A percentile compares a stretch with the other conserved stretches of the same genome.
These are phyloP conservation scores for Archips crataeganus DNA, from an alignment of 2,888 invertebrate genomes.

Conservation along the genomic window DNA sequence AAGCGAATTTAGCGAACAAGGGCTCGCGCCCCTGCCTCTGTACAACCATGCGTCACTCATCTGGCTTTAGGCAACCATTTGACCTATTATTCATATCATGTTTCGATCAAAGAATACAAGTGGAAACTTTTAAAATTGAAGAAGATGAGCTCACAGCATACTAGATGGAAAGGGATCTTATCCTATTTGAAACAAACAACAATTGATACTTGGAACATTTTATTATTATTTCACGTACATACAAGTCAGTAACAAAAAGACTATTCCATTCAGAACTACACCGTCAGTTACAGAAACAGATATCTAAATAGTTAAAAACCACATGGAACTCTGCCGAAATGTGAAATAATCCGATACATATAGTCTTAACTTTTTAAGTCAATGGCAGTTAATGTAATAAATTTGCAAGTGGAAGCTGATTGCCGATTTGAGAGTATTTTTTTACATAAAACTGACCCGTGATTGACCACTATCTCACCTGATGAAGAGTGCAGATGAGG, in stretches of 20 bases:
- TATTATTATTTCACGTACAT: slow-evolving; percentile 36
- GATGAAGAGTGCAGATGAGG: too few species aligned
- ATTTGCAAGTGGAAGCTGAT: slow-evolving; percentile 42
- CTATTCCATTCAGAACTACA: slow-evolving; percentile 43
- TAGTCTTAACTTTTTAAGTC: background rate
- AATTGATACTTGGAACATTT: slow-evolving; percentile 33
- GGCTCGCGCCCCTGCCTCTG: too few species aligned
- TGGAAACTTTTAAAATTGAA: too few species aligned
- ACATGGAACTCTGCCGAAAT: slow-evolving; percentile 46
- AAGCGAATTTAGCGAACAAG: too few species aligned
- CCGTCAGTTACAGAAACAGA: slow-evolving; percentile 45
- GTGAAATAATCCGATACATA: slow-evolving; percentile 25
- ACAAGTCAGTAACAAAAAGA: slow-evolving; percentile 29
- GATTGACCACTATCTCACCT: too few species aligned
- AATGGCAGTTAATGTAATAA: slow-evolving; percentile 42
- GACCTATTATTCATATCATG: too few species aligned
- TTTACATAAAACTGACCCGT: too few species aligned
- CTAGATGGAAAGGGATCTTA: too few species aligned
- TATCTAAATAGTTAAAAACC: slow-evolving; percentile 42
- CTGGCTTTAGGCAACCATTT: too few species aligned
- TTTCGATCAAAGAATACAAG: too few species aligned
- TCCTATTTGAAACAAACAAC: background rate
- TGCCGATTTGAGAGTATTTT: slow-evolving; percentile 25
- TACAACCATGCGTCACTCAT: too few species aligned
- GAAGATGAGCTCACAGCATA: too few species aligned